Evolutionary conservation across 2,797 vertebrate species (phyloP), one percentile per base, ranked within the genome.

Genomic region (Enteromius unitaeniatus): DNA sequence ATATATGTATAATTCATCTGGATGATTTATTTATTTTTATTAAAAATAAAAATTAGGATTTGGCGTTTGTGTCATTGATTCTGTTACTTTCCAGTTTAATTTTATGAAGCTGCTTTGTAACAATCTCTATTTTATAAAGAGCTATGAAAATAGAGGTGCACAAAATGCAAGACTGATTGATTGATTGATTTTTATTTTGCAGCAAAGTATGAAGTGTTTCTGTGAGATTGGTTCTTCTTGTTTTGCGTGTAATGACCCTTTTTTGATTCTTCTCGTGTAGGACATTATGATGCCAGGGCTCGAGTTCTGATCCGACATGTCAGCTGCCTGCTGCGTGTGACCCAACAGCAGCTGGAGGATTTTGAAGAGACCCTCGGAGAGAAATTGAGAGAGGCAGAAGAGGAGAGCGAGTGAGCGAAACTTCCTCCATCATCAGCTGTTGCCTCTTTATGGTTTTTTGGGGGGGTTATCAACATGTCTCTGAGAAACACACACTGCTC

Each of bases 311-410:
- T 98, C 77, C 96, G 96, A 6, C 97, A 95, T 11, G 40, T 98
- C 86, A 93, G 91, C 86, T 95, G 93, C 91, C 91, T 98, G 90
- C 94, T 99, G 21, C 93, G 91, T 8, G 94, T 97, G 65, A 88
- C 95, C 1, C 84, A 92, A 17, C 94, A 91, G 89, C 95, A 96
- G 87, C 93, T 99, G 88, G 96, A 98, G 85, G 88, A 95, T 82
- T 95, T 97, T n/a, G 97, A 99, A 92, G 96, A 96, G 81, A 95
- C 95, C 0, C 93, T 99, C 77, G 96, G 98, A n/a, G 96, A 99
- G 89, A 95, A 88, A 82, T 93, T 99, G 92, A 95, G 94, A 87
- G 96, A 95, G 70, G 90, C 89, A 79, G 96, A 92, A 81, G 95
- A 96, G 86, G 97, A 98, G 88, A 97, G 96, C 90, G 95, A 97